phyloP scores from a whole-genome alignment of 2,113 vertebrate species.

The Hemicordylus capensis region DNA sequence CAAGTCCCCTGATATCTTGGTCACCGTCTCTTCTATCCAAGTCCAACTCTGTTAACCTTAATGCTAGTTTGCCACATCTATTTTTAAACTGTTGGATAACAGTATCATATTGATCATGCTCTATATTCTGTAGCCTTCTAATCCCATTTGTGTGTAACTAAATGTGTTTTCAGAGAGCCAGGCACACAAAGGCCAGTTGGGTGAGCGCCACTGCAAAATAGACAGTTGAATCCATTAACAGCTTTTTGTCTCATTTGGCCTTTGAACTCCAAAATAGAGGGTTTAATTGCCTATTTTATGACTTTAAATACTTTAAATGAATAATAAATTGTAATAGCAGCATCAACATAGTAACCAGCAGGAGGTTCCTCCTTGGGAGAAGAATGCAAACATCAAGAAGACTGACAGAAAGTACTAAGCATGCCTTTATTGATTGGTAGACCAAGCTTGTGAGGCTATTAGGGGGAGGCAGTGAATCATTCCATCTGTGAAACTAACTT shows the following conservation, averaged over 20 bases:
- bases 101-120: neutral
- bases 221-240: neutral
- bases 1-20: neutral
- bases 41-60: neutral
- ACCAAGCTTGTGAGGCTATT: conserved; percentile 41
- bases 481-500: conserved; percentile 33
- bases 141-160: conserved; percentile 2
- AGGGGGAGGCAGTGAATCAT: conserved; percentile 32
- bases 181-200: conserved; percentile 26
- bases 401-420: fast-evolving
- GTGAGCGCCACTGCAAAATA: neutral
- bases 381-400: neutral
- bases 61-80: neutral
- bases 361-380: neutral
- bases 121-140: neutral
- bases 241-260: neutral
- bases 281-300: neutral
- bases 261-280: neutral
- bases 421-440: conserved; percentile 19
- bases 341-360: neutral
- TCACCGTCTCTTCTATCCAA: neutral
- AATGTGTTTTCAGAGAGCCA: conserved; percentile 13
- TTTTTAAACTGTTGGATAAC: neutral
- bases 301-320: conserved; percentile 15
- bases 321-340: neutral